Evolutionary conservation across 2,888 invertebrate species (phyloP).

Genomic region (Mylabris sibirica): DNA sequence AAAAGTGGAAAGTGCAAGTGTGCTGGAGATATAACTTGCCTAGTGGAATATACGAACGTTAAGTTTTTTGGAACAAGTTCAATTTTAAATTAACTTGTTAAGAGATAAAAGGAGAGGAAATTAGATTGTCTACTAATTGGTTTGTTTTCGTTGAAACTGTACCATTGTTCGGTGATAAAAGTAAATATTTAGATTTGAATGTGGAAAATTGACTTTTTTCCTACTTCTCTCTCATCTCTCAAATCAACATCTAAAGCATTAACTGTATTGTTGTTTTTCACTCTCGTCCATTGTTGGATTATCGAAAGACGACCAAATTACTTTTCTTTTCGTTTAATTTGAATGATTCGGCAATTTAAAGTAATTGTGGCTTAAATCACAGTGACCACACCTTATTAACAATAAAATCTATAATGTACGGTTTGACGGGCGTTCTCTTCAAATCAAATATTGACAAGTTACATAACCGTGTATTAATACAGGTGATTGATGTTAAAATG

Average conservation of each 20-base stretch:
- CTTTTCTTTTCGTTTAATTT: neutral
- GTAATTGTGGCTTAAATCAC: neutral
- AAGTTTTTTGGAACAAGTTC: constrained; percentile 3
- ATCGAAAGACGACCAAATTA: neutral
- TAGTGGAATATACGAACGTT: neutral
- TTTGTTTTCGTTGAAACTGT: constrained; percentile 1
- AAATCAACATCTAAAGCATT: neutral
- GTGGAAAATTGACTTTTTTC: neutral
- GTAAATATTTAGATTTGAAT: neutral
- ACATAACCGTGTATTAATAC: neutral
- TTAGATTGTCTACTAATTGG: neutral
- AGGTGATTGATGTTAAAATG: neutral
- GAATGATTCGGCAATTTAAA: neutral
- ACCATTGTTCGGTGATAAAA: neutral
- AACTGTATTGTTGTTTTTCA: neutral
- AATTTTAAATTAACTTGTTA: constrained; percentile 1
- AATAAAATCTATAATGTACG: neutral
- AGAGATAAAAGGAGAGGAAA: neutral
- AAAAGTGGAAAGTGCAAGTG: neutral
- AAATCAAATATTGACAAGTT: neutral
- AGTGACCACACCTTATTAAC: neutral
- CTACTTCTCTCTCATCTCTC: neutral
- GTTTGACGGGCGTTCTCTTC: neutral
- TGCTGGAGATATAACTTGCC: neutral
- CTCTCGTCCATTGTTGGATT: too few species aligned